Evolutionary conservation across 2,113 vertebrate species (phyloP), one percentile per base, ranked within the genome.

Genomic region (Vulpes lagopus): DNA sequence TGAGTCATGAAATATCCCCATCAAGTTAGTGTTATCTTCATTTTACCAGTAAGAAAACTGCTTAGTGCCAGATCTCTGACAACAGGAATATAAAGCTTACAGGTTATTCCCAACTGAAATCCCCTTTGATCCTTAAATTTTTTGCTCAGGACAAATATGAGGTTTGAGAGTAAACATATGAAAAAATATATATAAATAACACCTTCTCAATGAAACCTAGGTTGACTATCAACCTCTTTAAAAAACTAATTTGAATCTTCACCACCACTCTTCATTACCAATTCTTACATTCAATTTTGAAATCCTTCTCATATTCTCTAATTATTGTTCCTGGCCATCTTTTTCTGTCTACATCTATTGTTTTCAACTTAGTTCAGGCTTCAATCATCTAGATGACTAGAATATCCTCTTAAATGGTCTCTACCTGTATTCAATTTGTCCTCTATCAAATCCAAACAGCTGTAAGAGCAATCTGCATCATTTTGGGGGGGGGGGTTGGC

Each of bases 31-130:
- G 32, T 74, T 59, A 67, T 59, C 19, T 74, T 57, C 62, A 60
- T 89, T 73, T 71, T 65, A 84, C 53, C 20, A 81, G n/a, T 59
- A 93, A 78, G 32, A 91, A 91, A 80, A 73, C 17, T 16, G 43
- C 27, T 73, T 14, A 55, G 43, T 62, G 43, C 67, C 35, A 79
- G 81, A n/a, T 64, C 59, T 64, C 62, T 43, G 57, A 51, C 0
- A 85, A 71, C 89, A 25, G 55, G 23, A 67, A 8, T 30, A 89
- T 43, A 64, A 91, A 73, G 51, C 22, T 22, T 91, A 1, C 23
- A 80, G 32, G 32, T 80, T 88, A 92, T 67, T 80, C 16, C 35
- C 94, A 95, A 14, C 16, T 65, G 64, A 80, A 84, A 89, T 60
- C 25, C 49, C 76, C 49, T 88, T 80, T 69, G 84, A 32, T 38